Percentiles rank a stretch among this genome's conserved stretches.
These are phyloP conservation scores for Drosophila oshimai DNA, from an alignment of 1,140 invertebrate species.

Conservation along the genomic window DNA sequence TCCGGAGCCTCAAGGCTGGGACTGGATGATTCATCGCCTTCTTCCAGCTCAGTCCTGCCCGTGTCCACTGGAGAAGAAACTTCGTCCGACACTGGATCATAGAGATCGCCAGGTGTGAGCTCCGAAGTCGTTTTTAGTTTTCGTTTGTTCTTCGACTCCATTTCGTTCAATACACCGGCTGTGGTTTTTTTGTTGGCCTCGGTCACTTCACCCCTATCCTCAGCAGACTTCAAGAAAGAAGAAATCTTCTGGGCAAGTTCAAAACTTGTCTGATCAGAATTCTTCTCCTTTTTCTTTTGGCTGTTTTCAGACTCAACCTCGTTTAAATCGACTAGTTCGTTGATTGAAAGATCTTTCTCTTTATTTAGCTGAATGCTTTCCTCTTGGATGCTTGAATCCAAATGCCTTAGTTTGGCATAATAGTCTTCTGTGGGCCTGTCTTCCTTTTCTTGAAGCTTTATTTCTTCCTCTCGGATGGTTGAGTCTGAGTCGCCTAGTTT, in stretches of 20 bases:
- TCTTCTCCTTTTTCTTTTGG: neutral
- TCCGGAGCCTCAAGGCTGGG: neutral
- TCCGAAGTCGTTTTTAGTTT: neutral
- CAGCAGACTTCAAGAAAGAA: neutral
- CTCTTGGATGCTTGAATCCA: neutral
- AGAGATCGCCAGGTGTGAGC: constrained; percentile 2
- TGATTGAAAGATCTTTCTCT: neutral
- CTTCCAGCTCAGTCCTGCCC: neutral
- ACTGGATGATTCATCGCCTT: neutral
- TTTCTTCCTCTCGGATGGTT: neutral
- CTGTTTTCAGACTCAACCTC: neutral
- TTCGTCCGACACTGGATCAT: constrained; percentile 2
- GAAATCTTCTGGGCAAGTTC: neutral
- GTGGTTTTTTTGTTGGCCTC: neutral
- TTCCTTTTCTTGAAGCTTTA: neutral
- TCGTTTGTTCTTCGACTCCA: neutral
- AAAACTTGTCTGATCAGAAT: neutral
- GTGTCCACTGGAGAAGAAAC: neutral
- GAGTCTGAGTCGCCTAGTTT: neutral
- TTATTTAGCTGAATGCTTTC: neutral
- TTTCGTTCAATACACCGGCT: neutral
- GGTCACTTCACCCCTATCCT: neutral
- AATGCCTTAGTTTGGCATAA: neutral
- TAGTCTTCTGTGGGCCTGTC: neutral
- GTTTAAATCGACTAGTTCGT: neutral